A percentile compares a stretch with the other conserved stretches of the same genome.
phyloP scores from a whole-genome alignment of 2,113 vertebrate species.

The Salvelinus namaycush region DNA sequence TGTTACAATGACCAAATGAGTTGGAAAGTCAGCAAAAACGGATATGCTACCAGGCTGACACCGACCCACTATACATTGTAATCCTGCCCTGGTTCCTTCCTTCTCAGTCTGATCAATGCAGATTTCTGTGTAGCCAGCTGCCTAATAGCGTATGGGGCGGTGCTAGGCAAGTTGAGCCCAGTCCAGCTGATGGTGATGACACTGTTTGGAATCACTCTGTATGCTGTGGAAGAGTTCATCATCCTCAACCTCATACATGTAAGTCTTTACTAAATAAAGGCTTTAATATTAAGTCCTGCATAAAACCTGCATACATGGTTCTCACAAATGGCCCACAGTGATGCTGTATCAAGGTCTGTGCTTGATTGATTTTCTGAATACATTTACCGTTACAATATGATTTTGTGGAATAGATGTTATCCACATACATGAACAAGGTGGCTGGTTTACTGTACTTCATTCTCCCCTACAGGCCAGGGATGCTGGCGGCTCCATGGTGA shows the following conservation, averaged over 20 bases:
- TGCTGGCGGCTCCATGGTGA: constrained; percentile 96
- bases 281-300: too few relatives aligned
- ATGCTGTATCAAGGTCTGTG: not conserved
- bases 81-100: not conserved
- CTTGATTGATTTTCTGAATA: not conserved
- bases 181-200: constrained; percentile 92
- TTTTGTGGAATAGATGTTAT: not conserved
- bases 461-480: constrained; percentile 83
- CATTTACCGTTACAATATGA: not conserved
- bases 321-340: not conserved
- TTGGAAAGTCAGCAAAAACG: too few relatives aligned
- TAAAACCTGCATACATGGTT: too few relatives aligned
- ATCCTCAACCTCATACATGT: constrained; percentile 85
- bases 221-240: constrained; percentile 89
- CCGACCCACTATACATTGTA: not conserved
- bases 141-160: constrained; percentile 89
- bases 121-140: constrained; percentile 95
- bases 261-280: constrained; percentile 53
- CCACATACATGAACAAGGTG: not conserved
- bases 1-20: too few relatives aligned
- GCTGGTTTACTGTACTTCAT: not conserved
- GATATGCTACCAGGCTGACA: too few relatives aligned
- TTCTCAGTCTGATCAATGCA: constrained; percentile 89
- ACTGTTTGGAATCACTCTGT: constrained; percentile 90
- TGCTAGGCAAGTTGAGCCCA: constrained; percentile 93